phyloP scores from a whole-genome alignment of 1,140 invertebrate genomes.

The Papilio machaon region DNA sequence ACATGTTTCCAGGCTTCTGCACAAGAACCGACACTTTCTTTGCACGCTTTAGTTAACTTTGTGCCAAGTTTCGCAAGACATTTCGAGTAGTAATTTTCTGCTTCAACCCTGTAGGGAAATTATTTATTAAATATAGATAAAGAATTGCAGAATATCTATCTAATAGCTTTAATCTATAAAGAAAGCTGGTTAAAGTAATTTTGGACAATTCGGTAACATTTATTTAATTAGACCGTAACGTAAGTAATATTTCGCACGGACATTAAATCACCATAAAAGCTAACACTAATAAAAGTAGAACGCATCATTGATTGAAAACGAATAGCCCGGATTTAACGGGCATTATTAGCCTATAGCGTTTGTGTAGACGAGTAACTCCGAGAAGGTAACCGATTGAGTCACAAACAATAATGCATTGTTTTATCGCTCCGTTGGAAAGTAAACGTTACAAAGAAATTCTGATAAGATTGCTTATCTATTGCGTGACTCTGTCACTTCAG shows the following conservation, averaged over 20 bases:
- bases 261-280: background rate
- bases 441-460: constrained; percentile 53
- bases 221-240: constrained; percentile 6
- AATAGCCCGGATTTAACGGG: constrained; percentile 17
- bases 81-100: constrained; percentile 95
- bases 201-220: background rate
- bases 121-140: background rate
- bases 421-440: constrained; percentile 54
- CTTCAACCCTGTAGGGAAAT: constrained; percentile 88
- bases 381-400: constrained; percentile 17
- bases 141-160: background rate
- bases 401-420: constrained; percentile 65
- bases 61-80: constrained; percentile 92
- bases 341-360: constrained; percentile 7
- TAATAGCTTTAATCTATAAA: background rate
- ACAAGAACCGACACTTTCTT: constrained; percentile 90
- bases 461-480: constrained; percentile 65
- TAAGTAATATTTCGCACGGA: background rate
- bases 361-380: background rate
- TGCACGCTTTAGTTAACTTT: constrained; percentile 92
- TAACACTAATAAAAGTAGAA: constrained; percentile 4
- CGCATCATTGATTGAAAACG: constrained; percentile 12
- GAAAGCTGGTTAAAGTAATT: background rate
- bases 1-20: constrained; percentile 95
- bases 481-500: constrained; percentile 38